Evolutionary conservation across 2,113 vertebrate species (phyloP), one percentile per base, ranked within the genome.

Genomic region (Benitochromis conjunctus): DNA sequence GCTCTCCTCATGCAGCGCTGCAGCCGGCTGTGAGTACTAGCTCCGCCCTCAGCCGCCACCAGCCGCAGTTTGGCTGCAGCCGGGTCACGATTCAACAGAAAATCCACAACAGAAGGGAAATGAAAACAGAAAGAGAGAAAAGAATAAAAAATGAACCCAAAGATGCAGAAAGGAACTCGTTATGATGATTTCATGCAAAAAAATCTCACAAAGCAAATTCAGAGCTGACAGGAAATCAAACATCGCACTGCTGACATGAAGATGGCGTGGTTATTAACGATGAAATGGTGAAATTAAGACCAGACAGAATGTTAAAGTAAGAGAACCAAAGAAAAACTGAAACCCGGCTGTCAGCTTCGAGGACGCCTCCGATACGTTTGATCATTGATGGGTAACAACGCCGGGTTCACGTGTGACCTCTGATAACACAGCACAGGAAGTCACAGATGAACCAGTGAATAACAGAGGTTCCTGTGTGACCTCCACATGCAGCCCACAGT

Each of bases 1-100:
- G 60, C 88, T 87, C 92, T 93, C 88, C 90, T 94, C 82, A 89
- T 84, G 93, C 93, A 92, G 87, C 94, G 93, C 92, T 94, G 94
- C 89, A 93, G 90, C 48, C 94, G 90, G 71, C 53, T 81, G 79
- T 92, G 89, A 58, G 57, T 89, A 90, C 85, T 76, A 80, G 91
- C 90, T 82, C 91, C 89, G 24, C 84, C 85, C 81, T 86, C 90
- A 41, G 89, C 64, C 41, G 55, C 85, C 66, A 24, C 79, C 6
- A 80, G 79, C 66, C 69, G 87, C 83, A 95, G 91, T 82, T 94
- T 95, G 80, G 91, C 94, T 94, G 84, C 81, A 84, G 91, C 86
- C 86, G 12, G 56, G 81, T 86, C 79, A 62, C 56, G 56, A 38
- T 82, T 5, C 77, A 78, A 89, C 71, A 71, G 46, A 82, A 89